Evolutionary conservation across 1,140 invertebrate genomes (phyloP), one percentile per base, ranked within the genome.

Genomic region (Pseudachorutes palmiensis): DNA sequence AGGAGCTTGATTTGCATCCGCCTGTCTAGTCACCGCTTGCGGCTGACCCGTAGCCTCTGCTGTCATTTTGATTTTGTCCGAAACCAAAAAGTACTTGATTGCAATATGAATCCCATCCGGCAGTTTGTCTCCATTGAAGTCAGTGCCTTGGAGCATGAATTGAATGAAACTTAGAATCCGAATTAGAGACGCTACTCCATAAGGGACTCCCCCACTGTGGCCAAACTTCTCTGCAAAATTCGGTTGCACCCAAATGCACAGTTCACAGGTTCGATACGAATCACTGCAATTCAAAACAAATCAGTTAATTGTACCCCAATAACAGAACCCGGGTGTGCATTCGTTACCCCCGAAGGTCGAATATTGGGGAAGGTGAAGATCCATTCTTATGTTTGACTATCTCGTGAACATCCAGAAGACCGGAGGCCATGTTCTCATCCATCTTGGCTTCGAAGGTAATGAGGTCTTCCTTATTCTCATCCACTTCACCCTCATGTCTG

Each of bases 211-310:
- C 22, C 22, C 57, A 14, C 58, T 45, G 29, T 61, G 59, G 0
- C 68, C 64, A 45, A 69, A 69, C 24, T 29, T 69, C 1, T 69
- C 30, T 0, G 68, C 68, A 58, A 69, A 69, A 62, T 69, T 59
- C 0, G 68, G 64, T 57, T 69, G 68, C n/a, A 69, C 29, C 58
- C 63, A 69, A 5, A 69, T 36, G 28, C 68, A 69, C 3, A 69
- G 5, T 19, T 61, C 24, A 58, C 68, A 69, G 9, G 51, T 26
- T 30, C 22, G 58, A 1, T 59, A 24, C 1, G 59, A 19, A 24
- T 36, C 22, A 2, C 65, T 66, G 28, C 3, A 66, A 65, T 66
- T 2, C 49, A 1, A 1, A 51, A 45, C n/a, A n/a, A n/a, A n/a
- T 62, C 1, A 22, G 1, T n/a, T n/a, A n/a, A n/a, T n/a, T n/a